Base-by-base conservation (phyloP, 2,888 invertebrate genomes). In the Drosophila ustulata region DNA sequence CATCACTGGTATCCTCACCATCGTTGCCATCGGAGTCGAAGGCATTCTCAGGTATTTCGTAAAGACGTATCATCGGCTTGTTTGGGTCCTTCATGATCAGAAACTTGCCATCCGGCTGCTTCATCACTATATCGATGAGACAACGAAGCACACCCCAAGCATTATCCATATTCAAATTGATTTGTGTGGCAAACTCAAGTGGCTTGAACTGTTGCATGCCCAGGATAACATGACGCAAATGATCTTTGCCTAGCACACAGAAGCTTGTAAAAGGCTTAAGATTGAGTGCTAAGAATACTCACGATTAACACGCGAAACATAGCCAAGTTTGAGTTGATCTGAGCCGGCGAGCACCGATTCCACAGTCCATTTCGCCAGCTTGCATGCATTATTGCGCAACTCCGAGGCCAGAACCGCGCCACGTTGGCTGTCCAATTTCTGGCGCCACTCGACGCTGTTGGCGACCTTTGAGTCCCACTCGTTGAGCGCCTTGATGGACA, bases 51-150 rank as follows among this genome's bases (percentile, higher is more conserved):
- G 99, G 99, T 91, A 99, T 98, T 93, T 98, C 98, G 92, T 99
- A 99, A 81, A 99, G 94, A 80, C 99, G 96, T 85, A 99, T 97
- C 94, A 99, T 96, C 0, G 98, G 98, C 95, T 99, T 99, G 93
- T 99, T 99, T 3, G 99, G 99, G 93, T 99, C 99, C 93, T 99
- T 99, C 97, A 99, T 98, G 82, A 99, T 98, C 89, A 99, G 94
- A 93, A 98, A 99, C 92, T 97, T 97, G 75, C 99, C 99, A 91
- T 98, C 98, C 90, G 98, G 97, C 92, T 98, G 97, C 92, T 98
- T 98, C 97, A 98, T 97, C 89, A 98, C 97, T 74, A 98, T 96
- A 89, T 99, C 99, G 82, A 99, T 96, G 89, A 99, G 98, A 92
- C 98, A 99, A 13, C 99, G 95, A 70, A 99, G 94, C 66, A 99